Conservation (phyloP, 2,888 invertebrate species). For the Unio delphinus region DNA sequence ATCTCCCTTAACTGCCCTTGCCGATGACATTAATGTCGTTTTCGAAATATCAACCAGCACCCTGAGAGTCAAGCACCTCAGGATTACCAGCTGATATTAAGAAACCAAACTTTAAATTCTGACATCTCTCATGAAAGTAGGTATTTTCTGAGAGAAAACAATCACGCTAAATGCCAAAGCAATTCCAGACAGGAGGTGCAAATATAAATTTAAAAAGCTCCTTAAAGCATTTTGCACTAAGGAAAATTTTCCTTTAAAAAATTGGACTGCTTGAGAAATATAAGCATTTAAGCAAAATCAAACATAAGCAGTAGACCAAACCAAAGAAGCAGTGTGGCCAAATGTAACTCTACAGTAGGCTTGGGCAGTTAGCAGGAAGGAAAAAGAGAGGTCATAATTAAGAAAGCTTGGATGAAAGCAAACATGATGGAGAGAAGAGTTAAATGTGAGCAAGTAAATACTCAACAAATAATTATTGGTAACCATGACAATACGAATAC, state of each 20-base stretch:
- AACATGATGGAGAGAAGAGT: too few species aligned
- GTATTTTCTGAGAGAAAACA: too few species aligned
- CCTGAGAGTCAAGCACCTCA: slow-evolving; percentile 67
- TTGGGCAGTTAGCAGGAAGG: slow-evolving; percentile 40
- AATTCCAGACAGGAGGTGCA: background rate
- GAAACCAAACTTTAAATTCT: slow-evolving; percentile 70
- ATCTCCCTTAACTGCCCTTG: slow-evolving; percentile 41
- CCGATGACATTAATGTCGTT: slow-evolving; percentile 36
- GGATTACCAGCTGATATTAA: slow-evolving; percentile 99
- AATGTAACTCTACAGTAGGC: slow-evolving; percentile 15
- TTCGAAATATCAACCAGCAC: slow-evolving; percentile 66
- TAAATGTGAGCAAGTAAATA: too few species aligned
- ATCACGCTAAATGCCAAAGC: background rate
- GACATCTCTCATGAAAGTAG: too few species aligned
- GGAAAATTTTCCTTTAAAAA: background rate
- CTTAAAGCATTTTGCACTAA: too few species aligned
- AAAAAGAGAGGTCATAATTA: slow-evolving; percentile 4
- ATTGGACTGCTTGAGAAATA: slow-evolving; percentile 10
- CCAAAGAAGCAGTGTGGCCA: slow-evolving; percentile 19
- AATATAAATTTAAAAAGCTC: slow-evolving; percentile 1
- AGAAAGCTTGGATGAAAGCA: too few species aligned
- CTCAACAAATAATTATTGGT: too few species aligned
- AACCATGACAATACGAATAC: too few species aligned
- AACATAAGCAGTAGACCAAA: slow-evolving; percentile 17
- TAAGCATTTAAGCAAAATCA: slow-evolving; percentile 29